Conservation (phyloP, 1,140 invertebrate species). For the Papilio dardanus region DNA sequence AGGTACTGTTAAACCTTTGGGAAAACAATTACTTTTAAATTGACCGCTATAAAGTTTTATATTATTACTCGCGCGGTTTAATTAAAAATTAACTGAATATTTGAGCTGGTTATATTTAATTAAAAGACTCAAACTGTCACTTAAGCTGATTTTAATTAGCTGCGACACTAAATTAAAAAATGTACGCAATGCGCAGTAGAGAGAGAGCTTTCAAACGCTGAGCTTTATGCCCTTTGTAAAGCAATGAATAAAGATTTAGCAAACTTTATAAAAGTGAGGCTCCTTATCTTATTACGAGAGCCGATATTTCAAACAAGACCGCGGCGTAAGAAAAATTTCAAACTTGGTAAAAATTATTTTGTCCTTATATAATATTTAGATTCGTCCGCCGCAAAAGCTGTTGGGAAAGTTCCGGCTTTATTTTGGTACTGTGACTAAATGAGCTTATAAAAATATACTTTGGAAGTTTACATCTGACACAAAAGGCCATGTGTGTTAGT, state of each 20-base stretch:
- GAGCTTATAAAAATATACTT: slow-evolving; percentile 19
- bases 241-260: slow-evolving; percentile 22
- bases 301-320: slow-evolving; percentile 18
- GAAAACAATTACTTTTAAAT: neutral
- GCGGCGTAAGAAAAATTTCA: neutral
- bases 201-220: neutral
- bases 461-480: slow-evolving; percentile 3
- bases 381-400: slow-evolving; percentile 10
- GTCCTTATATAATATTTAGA: slow-evolving; percentile 19
- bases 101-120: neutral
- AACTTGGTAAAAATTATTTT: slow-evolving; percentile 26
- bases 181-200: slow-evolving; percentile 6
- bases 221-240: neutral
- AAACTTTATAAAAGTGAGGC: slow-evolving; percentile 23
- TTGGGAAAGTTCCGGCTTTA: neutral
- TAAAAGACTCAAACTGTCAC: neutral
- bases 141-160: neutral
- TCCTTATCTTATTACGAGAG: slow-evolving; percentile 17
- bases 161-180: neutral
- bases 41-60: neutral
- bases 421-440: slow-evolving; percentile 11
- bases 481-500: neutral
- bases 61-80: neutral
- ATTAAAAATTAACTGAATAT: neutral
- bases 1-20: neutral